phyloP scores from a whole-genome alignment of 2,113 vertebrate genomes.

The Dascyllus trimaculatus region DNA sequence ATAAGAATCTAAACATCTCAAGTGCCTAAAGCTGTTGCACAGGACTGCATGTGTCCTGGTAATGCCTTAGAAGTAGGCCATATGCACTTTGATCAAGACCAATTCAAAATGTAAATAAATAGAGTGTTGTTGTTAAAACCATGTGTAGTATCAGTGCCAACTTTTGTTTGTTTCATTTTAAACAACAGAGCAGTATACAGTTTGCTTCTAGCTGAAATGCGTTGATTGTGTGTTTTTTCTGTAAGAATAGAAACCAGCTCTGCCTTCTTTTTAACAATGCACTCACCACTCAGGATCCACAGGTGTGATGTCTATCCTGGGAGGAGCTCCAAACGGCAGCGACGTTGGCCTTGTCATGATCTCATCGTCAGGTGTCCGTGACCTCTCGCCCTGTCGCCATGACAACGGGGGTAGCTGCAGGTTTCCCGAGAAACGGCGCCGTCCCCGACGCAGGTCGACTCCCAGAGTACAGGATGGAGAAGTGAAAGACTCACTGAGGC shows the following conservation, averaged over 20 bases:
- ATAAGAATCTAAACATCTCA: background rate
- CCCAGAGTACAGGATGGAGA: conserved; percentile 90
- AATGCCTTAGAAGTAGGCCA: too few relatives aligned
- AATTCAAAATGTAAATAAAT: too few relatives aligned
- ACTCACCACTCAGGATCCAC: conserved; percentile 93
- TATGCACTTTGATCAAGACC: too few relatives aligned
- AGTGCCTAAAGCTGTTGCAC: background rate
- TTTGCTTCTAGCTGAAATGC: background rate
- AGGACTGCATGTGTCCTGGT: too few relatives aligned
- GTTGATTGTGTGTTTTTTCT: background rate
- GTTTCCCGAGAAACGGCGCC: conserved; percentile 92
- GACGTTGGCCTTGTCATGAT: conserved; percentile 90
- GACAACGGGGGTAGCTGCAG: conserved; percentile 93
- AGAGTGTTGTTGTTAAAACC: background rate
- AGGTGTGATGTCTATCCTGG: conserved; percentile 94
- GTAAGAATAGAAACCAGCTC: background rate
- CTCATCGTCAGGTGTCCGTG: conserved; percentile 90
- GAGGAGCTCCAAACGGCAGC: conserved; percentile 88
- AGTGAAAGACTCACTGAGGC: conserved; percentile 92
- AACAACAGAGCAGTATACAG: background rate
- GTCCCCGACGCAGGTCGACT: conserved; percentile 93
- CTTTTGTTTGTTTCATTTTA: background rate
- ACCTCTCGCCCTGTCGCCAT: conserved; percentile 91
- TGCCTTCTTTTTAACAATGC: background rate
- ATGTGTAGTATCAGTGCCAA: background rate